Evolutionary conservation across 2,113 vertebrate genomes (phyloP), one percentile per base, ranked within the genome.

Genomic region (Paradisaea rubra): DNA sequence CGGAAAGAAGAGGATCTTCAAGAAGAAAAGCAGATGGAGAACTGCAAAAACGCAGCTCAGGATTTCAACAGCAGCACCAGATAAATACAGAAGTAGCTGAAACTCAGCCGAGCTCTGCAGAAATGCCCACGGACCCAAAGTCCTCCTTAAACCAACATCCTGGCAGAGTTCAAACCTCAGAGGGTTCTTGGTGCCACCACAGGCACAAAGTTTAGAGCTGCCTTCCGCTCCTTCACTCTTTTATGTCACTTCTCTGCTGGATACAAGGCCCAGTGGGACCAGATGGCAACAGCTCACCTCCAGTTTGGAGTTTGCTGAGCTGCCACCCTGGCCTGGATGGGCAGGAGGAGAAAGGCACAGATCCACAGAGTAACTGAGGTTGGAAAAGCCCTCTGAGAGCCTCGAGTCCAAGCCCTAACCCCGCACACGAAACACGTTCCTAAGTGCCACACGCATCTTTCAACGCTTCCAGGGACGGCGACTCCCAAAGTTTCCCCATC

Each of bases 291-390:
- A 35, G 69, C 24, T 53, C 59, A 35, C 1, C 28, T 12, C 31
- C 20, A 27, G 53, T 16, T 15, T 27, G 77, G 45, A 2, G 6
- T 13, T 39, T 20, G 13, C 3, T 7, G 53, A 78, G 47, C 44
- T 59, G 53, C 49, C 69, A 15, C 10, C 15, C 39, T 2, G 20
- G 76, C 57, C 53, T 28, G 60, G 13, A 8, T 14, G 71, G 49
- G 17, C 20, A 25, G 82, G 27, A 25, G 82, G 27, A 12, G 27
- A 31, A 35, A 64, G 50, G 31, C 44, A n/a, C 19, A 47, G 30
- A 24, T 6, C n/a, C 47, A 25, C 9, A 27, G 16, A 17, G 2
- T 2, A 15, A 42, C 10, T 31, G 0, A 25, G 20, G 35, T 0
- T 56, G 76, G 42, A 31, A 50, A 64, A 49, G 25, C 35, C 30